These are phyloP conservation scores for Australoheros scitulus DNA, from an alignment of 2,113 vertebrate species.

Conservation along the genomic window DNA sequence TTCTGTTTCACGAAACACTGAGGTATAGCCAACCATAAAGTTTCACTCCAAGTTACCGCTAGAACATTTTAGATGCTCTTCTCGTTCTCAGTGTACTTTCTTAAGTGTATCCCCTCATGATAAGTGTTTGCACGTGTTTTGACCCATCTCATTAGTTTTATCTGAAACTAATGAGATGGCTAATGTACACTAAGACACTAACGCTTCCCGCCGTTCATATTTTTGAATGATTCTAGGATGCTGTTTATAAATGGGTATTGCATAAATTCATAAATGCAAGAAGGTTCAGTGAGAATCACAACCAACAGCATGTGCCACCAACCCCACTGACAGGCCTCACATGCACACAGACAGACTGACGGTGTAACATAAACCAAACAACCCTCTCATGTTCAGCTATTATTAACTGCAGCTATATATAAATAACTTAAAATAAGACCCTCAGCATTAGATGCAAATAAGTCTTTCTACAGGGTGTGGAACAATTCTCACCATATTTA, in stretches of 20 bases:
- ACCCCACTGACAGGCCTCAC: background rate
- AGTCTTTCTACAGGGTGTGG: background rate
- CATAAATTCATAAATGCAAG: background rate
- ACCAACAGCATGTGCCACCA: background rate
- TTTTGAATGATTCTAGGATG: background rate
- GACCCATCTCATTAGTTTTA: background rate
- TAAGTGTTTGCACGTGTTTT: background rate
- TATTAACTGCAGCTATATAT: slow-evolving; percentile 59
- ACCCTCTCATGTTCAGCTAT: slow-evolving; percentile 69
- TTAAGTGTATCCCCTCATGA: background rate
- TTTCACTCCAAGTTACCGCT: background rate
- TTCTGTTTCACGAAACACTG: slow-evolving; percentile 19
- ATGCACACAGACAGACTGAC: slow-evolving; percentile 14
- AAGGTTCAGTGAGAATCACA: background rate
- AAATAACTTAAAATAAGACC: slow-evolving; percentile 58
- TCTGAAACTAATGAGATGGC: no score
- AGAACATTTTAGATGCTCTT: background rate
- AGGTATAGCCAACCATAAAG: background rate
- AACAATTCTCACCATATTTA: slow-evolving; percentile 6
- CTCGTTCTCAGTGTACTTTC: background rate
- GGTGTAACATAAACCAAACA: slow-evolving; percentile 18
- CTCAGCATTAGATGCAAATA: slow-evolving; percentile 13
- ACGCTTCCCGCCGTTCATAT: no score
- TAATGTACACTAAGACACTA: no score
- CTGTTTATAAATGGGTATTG: background rate